A percentile compares a stretch with the other conserved stretches of the same genome.
Evolutionary conservation across 2,113 vertebrate species (phyloP).

Genomic region (Aptenodytes patagonicus): DNA sequence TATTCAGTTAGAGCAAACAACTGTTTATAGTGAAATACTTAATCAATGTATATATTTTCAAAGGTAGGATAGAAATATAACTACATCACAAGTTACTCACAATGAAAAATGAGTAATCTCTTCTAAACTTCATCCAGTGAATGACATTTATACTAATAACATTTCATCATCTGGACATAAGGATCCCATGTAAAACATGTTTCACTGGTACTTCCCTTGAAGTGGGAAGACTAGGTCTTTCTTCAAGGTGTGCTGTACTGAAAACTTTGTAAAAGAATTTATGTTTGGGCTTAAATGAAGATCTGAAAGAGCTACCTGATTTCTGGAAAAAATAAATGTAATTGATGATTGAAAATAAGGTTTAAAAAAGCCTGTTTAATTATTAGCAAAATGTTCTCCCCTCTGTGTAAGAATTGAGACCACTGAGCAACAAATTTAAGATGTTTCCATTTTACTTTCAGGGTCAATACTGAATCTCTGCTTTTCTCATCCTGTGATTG

Average conservation of each 20-base stretch:
- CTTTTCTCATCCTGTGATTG: not conserved
- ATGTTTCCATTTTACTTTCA: not conserved
- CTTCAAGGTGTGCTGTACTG: not conserved
- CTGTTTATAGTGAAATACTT: not conserved
- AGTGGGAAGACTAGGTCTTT: not conserved
- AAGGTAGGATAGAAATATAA: not conserved
- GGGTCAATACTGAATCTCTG: not conserved
- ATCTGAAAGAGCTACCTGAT: not conserved
- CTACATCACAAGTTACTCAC: not conserved
- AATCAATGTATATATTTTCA: not conserved
- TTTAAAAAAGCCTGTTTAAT: not conserved
- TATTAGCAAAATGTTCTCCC: not conserved
- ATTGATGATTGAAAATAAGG: not conserved
- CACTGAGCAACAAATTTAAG: not conserved
- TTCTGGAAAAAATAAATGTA: not conserved
- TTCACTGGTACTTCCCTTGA: not conserved
- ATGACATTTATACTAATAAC: not conserved
- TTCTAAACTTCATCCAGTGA: not conserved
- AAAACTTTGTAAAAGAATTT: not conserved
- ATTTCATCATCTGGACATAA: not conserved
- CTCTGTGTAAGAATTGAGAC: not conserved
- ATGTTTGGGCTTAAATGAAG: not conserved
- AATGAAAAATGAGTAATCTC: not conserved
- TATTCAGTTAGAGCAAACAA: not conserved
- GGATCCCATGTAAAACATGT: not conserved